Evolutionary conservation across 2,113 vertebrate genomes (phyloP), one percentile per base, ranked within the genome.

Genomic region (Capricornis sumatraensis): DNA sequence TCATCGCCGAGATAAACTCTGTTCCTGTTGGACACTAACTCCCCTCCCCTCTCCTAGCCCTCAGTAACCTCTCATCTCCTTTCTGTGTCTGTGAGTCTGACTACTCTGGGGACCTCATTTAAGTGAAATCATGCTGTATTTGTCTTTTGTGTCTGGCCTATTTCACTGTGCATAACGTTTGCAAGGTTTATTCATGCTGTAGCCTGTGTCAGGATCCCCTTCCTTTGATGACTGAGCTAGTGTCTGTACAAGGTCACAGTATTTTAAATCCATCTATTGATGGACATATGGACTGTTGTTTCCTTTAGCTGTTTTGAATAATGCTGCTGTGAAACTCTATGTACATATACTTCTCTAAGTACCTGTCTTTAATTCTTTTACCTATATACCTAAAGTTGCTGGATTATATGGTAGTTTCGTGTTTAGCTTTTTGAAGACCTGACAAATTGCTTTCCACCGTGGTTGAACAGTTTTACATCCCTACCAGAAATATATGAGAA

Each of bases 161-260:
- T 62, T 16, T 21, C 62, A 36, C 53, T 47, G 25, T 10, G 45
- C 30, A 13, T 25, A 6, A 6, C 12, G n/a, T 40, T 25, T 71
- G 17, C 36, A 5, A 43, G 84, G 57, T n/a, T 23, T 6, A 33
- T 2, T 16, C 74, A 11, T 6, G 64, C 4, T 8, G 40, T 52
- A 15, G 17, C 11, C 13, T 15, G 52, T 3, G 40, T 30, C 64
- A 53, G 58, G 13, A 28, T 12, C 27, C n/a, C 88, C 36, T 52
- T 67, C 36, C 58, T 71, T 25, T 16, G 16, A 2, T 45, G 55
- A 23, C 28, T 62, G 53, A n/a, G 23, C 47, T 9, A 5, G 8
- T 36, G 23, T 23, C 0, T 21, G 9, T 10, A 6, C 11, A 11
- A 2, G 5, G 10, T 25, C 50, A 13, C 14, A 7, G 2, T 4